Conservation (phyloP, 2,888 invertebrate genomes). For the Phengaris arion region DNA sequence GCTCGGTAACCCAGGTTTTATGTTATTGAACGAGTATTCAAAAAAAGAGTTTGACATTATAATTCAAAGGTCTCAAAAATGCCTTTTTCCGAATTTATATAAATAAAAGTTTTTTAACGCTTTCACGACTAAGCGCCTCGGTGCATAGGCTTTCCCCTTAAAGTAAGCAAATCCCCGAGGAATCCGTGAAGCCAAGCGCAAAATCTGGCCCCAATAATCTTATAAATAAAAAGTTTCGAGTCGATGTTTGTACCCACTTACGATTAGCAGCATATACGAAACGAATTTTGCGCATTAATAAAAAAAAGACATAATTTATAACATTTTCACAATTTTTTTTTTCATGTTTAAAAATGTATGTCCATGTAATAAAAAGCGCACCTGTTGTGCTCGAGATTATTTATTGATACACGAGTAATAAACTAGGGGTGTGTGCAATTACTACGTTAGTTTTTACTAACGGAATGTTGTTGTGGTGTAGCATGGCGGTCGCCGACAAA, state of each 20-base stretch:
- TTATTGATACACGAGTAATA: conserved; percentile 39
- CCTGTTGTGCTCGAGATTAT: conserved; percentile 38
- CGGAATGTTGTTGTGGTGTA: conserved; percentile 37
- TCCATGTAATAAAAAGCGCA: conserved; percentile 31
- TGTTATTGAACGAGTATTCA: too few relatives aligned
- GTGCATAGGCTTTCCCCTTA: conserved; percentile 13
- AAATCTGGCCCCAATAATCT: conserved; percentile 20
- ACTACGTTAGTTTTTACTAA: conserved; percentile 42
- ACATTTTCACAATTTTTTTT: background rate
- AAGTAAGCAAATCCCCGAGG: conserved; percentile 21
- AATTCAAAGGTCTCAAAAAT: background rate
- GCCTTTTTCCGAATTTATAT: background rate
- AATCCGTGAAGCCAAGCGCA: conserved; percentile 16
- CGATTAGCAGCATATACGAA: background rate
- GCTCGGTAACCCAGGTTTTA: too few relatives aligned
- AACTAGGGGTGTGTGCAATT: conserved; percentile 38
- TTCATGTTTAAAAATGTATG: background rate
- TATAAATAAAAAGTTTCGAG: conserved; percentile 24
- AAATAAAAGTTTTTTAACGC: conserved; percentile 16
- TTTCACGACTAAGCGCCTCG: conserved; percentile 12
- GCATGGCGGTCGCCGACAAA: conserved; percentile 18
- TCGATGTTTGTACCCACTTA: background rate
- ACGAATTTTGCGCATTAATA: background rate
- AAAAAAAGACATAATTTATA: background rate
- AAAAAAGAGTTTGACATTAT: too few relatives aligned